Conservation (phyloP, 1,140 invertebrate species). For the Gryllus bimaculatus region DNA sequence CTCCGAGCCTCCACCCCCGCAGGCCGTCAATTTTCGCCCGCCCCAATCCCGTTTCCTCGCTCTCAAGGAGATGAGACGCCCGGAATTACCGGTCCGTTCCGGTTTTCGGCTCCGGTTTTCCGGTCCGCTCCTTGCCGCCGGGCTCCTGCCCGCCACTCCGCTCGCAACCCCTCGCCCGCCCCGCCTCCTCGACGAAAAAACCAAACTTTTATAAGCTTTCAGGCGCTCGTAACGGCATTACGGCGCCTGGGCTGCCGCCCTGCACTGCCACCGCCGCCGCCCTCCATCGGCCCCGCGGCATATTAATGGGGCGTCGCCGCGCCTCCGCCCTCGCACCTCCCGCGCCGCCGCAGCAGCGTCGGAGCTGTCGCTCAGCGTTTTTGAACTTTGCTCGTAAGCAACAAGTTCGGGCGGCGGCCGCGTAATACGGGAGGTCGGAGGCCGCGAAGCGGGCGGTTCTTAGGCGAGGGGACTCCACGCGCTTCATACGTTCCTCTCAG, state of each 20-base stretch:
- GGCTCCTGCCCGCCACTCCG: background rate
- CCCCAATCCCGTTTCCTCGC: background rate
- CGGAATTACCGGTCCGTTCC: constrained; percentile 2
- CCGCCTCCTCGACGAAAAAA: background rate
- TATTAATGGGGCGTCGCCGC: background rate
- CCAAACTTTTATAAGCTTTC: constrained; percentile 1
- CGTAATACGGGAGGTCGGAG: background rate
- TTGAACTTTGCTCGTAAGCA: constrained; percentile 4
- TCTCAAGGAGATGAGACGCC: background rate
- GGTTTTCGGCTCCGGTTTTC: background rate
- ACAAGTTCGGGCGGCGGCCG: background rate
- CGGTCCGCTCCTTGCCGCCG: background rate
- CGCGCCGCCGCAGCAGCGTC: too few relatives aligned
- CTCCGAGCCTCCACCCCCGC: too few relatives aligned
- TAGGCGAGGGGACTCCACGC: background rate
- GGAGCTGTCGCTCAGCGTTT: background rate
- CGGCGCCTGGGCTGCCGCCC: background rate
- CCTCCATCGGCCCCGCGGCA: background rate
- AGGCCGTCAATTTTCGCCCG: background rate
- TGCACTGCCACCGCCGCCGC: too few relatives aligned
- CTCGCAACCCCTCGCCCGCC: background rate
- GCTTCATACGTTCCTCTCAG: background rate
- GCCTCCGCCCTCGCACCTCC: too few relatives aligned
- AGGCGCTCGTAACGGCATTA: background rate
- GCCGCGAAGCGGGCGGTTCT: background rate